Base-by-base conservation (phyloP, 2,797 vertebrate species). In the Florisuga fusca region DNA sequence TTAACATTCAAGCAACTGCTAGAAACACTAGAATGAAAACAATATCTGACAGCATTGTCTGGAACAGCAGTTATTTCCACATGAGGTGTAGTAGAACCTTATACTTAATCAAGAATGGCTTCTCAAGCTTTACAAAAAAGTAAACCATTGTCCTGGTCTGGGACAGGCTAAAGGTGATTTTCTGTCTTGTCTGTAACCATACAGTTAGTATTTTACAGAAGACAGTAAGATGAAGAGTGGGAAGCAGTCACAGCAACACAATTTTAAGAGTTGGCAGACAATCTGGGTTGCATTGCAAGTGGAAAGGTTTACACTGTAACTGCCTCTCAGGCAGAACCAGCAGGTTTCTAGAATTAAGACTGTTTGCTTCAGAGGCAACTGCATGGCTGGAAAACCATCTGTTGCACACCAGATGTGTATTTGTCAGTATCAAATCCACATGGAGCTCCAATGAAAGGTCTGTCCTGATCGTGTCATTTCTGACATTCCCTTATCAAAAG, bases 11-110 rank as follows among this genome's bases (percentile, higher is more conserved):
- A 51, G 22, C 20, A 78, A 29, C n/a, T 45, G 25, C 46, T 69
- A 29, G 16, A 73, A 78, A 69, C 29, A 53, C 27, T 18, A 43
- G 38, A 73, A 64, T 0, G 0, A 79, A 86, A 73, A 15, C 0
- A 0, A 16, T 33, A 75, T 8, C 4, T 18, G 62, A 31, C 16
- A 64, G 50, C 2, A 0, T 2, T 64, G 18, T n/a, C 74, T 55
- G 20, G 19, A 91, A 63, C n/a, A 76, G 82, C 78, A 87, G 19
- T 38, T 61, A 46, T 8, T 72, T 51, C 66, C 8, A 9, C 8
- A 1, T 3, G 14, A 77, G 10, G 27, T n/a, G 6, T 7, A 25
- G 12, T 8, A 48, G 9, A 19, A 64, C 50, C 25, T 85, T 58
- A 55, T 9, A 16, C 33, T 62, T 80, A 50, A 73, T 36, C 21